Conservation (phyloP, 2,113 vertebrate species). For the Dissostichus mawsoni region DNA sequence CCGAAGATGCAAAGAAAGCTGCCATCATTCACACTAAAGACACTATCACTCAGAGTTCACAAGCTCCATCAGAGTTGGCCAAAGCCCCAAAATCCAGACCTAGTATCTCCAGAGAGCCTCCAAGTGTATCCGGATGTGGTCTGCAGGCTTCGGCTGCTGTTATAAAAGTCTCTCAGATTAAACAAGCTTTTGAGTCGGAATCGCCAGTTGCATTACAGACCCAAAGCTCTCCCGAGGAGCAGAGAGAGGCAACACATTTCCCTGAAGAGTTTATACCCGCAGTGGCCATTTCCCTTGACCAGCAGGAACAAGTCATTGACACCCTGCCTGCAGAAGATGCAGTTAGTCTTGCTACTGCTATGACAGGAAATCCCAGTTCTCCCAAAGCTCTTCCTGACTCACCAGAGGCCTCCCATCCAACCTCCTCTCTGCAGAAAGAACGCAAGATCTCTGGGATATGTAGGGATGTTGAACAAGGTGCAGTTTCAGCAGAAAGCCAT, state of each 20-base stretch:
- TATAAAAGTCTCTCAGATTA: slow-evolving; percentile 83
- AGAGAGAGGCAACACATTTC: slow-evolving; percentile 54
- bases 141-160: slow-evolving; percentile 77
- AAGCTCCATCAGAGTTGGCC: slow-evolving; percentile 6
- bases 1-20: slow-evolving; percentile 29
- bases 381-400: slow-evolving; percentile 5
- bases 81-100: slow-evolving; percentile 47
- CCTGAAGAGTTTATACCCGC: slow-evolving; percentile 72
- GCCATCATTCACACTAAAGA: slow-evolving; percentile 27
- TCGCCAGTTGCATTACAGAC: slow-evolving; percentile 25
- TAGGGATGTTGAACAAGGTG: slow-evolving; percentile 29
- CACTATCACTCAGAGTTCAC: background rate
- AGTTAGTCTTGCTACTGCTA: background rate
- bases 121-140: slow-evolving; percentile 81
- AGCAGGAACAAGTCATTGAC: slow-evolving; percentile 27
- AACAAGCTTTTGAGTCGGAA: slow-evolving; percentile 82
- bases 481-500: slow-evolving; percentile 17
- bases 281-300: slow-evolving; percentile 50
- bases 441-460: background rate
- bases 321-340: background rate
- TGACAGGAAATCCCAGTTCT: slow-evolving; percentile 7
- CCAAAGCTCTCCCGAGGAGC: slow-evolving; percentile 40
- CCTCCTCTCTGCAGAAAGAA: background rate
- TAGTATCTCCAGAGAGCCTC: slow-evolving; percentile 38
- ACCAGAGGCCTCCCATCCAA: background rate